Percentiles rank a stretch among this genome's conserved stretches.
phyloP scores from a whole-genome alignment of 2,888 invertebrate species.

The Zhuqinia jingwanae region DNA sequence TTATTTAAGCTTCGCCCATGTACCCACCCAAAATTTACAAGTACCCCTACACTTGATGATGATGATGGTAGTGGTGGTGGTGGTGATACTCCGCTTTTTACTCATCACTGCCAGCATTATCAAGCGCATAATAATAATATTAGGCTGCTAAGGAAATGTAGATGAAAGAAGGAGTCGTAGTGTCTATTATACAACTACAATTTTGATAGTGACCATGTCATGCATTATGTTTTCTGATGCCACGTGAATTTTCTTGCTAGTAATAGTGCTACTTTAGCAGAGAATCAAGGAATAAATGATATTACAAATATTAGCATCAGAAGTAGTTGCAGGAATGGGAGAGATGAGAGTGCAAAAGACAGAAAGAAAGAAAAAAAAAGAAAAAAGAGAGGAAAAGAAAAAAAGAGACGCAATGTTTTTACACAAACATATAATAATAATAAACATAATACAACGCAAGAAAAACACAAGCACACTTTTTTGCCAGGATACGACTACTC shows the following conservation, averaged over 20 bases:
- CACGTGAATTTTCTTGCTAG: slow-evolving; percentile 57
- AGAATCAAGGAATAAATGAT: slow-evolving; percentile 62
- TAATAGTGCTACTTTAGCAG: slow-evolving; percentile 9
- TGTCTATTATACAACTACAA: not conserved
- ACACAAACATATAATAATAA: slow-evolving; percentile 4
- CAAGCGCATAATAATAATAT: too few relatives aligned
- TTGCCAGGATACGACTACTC: too few relatives aligned
- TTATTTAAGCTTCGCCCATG: slow-evolving; percentile 24
- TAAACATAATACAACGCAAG: too few relatives aligned
- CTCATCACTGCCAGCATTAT: too few relatives aligned
- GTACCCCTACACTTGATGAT: too few relatives aligned
- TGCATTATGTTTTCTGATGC: slow-evolving; percentile 66
- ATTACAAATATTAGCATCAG: slow-evolving; percentile 70
- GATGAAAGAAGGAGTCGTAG: too few relatives aligned
- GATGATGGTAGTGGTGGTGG: too few relatives aligned
- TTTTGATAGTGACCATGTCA: slow-evolving; percentile 33
- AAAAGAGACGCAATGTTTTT: slow-evolving; percentile 35
- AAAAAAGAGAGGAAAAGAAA: slow-evolving; percentile 61
- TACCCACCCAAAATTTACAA: not conserved
- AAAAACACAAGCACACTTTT: slow-evolving; percentile 17
- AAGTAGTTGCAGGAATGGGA: slow-evolving; percentile 59
- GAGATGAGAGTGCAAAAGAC: slow-evolving; percentile 36
- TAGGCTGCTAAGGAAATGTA: too few relatives aligned
- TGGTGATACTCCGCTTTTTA: too few relatives aligned
- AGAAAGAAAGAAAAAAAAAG: not conserved